phyloP scores from a whole-genome alignment of 2,113 vertebrate genomes.

The Chionomys nivalis region DNA sequence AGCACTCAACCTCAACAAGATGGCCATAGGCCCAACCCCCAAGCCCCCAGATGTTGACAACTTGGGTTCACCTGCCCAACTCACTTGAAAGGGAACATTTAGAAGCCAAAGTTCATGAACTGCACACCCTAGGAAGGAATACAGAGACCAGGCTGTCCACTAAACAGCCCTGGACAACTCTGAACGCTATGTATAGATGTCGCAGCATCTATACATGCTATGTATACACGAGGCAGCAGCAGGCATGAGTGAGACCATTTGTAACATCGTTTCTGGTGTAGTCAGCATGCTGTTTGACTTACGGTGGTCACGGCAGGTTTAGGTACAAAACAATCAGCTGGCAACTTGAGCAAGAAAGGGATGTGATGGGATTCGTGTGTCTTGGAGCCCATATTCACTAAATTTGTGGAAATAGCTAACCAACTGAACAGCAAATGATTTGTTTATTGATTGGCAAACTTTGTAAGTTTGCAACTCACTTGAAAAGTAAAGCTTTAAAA shows the following conservation, averaged over 20 bases:
- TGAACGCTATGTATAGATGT: not conserved
- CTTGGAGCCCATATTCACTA: slow-evolving; percentile 14
- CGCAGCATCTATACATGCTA: not conserved
- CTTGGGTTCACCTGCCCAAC: not conserved
- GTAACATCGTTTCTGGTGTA: slow-evolving; percentile 39
- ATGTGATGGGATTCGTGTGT: slow-evolving; percentile 27
- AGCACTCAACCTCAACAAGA: not conserved
- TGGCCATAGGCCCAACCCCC: not conserved
- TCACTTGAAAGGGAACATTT: slow-evolving; percentile 31
- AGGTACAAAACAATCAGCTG: slow-evolving; percentile 38
- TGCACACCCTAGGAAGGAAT: not conserved
- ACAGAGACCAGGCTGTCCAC: not conserved
- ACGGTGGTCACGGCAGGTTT: not conserved
- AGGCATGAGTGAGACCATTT: slow-evolving; percentile 26
- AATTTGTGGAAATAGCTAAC: slow-evolving; percentile 33
- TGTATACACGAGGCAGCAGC: not conserved
- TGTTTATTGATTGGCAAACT: not conserved
- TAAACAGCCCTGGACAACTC: not conserved
- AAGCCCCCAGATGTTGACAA: not conserved
- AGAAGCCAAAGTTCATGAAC: not conserved
- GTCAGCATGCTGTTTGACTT: slow-evolving; percentile 52
- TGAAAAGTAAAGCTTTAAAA: not conserved
- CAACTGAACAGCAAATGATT: not conserved
- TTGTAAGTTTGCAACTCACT: slow-evolving; percentile 11
- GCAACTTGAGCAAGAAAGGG: slow-evolving; percentile 1